phyloP scores from a whole-genome alignment of 2,113 vertebrate genomes.

The Corythoichthys intestinalis region DNA sequence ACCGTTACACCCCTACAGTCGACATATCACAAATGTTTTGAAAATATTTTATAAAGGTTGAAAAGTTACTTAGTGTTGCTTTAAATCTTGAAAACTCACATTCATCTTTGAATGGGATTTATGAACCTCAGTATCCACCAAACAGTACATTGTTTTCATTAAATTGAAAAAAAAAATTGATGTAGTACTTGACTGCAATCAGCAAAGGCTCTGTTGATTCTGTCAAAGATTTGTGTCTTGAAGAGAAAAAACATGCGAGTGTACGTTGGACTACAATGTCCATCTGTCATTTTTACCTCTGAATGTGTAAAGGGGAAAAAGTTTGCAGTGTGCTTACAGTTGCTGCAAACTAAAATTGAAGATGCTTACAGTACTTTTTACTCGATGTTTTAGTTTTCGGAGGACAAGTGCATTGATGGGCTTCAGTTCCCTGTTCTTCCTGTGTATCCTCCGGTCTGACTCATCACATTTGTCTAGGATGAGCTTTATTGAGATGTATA shows the following conservation, averaged over 20 bases:
- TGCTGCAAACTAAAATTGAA: not conserved
- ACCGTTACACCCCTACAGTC: too few relatives aligned
- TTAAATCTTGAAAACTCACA: too few relatives aligned
- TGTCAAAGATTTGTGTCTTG: too few relatives aligned
- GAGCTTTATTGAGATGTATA: constrained; percentile 67
- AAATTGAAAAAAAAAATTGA: not conserved
- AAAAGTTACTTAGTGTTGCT: too few relatives aligned
- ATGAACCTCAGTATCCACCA: too few relatives aligned
- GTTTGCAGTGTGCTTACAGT: not conserved
- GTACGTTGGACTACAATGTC: too few relatives aligned
- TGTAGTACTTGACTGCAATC: not conserved
- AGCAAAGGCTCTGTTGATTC: not conserved
- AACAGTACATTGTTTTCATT: too few relatives aligned
- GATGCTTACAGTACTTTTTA: not conserved
- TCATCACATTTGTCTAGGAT: constrained; percentile 59
- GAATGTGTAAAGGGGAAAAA: not conserved
- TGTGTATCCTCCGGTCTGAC: constrained; percentile 53
- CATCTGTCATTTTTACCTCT: not conserved
- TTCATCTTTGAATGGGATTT: too few relatives aligned
- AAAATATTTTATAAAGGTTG: too few relatives aligned
- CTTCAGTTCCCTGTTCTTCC: constrained; percentile 43
- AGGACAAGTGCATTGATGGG: constrained; percentile 9
- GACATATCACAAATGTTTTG: too few relatives aligned
- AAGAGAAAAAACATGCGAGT: not conserved
- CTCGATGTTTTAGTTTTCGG: not conserved